Evolutionary conservation across 2,888 invertebrate genomes (phyloP).

Genomic region (Ophion slaviceki): DNA sequence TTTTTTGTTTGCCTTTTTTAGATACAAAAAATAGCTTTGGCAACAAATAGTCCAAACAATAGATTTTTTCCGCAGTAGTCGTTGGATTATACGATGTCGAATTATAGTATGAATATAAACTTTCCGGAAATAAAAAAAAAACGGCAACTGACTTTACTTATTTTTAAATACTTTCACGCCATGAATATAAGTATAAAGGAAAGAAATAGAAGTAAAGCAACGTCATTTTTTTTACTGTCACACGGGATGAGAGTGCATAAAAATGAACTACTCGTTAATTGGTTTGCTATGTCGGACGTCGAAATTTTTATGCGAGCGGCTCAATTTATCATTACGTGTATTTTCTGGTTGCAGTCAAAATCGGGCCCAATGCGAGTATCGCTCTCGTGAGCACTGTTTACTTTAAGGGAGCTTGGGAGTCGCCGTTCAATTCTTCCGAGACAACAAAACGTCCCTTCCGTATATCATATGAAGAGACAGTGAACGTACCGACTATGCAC

Average conservation of each 20-base stretch:
- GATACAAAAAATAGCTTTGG: not conserved
- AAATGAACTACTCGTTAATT: too few species aligned
- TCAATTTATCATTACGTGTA: not conserved
- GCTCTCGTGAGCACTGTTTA: conserved; percentile 1
- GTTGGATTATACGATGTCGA: too few species aligned
- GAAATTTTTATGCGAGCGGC: not conserved
- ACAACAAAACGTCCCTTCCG: conserved; percentile 1
- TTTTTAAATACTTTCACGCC: too few species aligned
- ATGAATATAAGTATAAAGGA: too few species aligned
- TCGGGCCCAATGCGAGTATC: not conserved
- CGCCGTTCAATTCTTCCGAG: not conserved
- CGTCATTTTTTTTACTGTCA: too few species aligned
- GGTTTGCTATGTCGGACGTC: not conserved
- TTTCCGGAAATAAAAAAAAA: not conserved
- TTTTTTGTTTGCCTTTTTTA: not conserved
- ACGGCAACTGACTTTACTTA: not conserved
- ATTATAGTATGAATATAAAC: not conserved
- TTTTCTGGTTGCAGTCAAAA: not conserved
- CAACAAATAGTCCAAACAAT: not conserved
- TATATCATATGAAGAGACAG: not conserved
- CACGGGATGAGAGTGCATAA: too few species aligned
- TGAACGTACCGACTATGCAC: not conserved
- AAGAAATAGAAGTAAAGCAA: too few species aligned
- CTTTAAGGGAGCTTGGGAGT: conserved; percentile 6
- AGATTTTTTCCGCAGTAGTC: not conserved